These are phyloP conservation scores for Eueides isabella DNA, from an alignment of 1,140 invertebrate genomes.

Conservation along the genomic window DNA sequence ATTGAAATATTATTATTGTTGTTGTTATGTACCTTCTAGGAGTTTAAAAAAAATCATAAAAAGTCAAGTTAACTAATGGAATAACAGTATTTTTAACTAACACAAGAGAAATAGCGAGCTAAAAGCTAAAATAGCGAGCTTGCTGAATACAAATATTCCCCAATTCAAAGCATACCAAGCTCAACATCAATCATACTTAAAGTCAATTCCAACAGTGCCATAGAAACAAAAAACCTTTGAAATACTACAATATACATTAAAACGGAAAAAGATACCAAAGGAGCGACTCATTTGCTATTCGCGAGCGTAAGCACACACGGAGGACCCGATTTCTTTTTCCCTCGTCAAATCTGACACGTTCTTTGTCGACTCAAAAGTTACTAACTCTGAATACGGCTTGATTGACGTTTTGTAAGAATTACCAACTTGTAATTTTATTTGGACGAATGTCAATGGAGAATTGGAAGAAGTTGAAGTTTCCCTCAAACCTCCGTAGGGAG, in stretches of 20 bases:
- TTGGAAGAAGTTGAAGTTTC: constrained; percentile 30
- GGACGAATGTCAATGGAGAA: constrained; percentile 39
- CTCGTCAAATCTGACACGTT: constrained; percentile 44
- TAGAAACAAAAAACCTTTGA: not conserved
- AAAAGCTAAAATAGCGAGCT: too few species aligned
- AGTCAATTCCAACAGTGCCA: not conserved
- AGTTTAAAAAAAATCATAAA: too few species aligned
- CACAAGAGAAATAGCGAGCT: too few species aligned
- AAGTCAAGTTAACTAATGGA: too few species aligned
- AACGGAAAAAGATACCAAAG: not conserved
- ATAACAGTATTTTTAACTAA: too few species aligned
- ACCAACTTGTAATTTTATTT: constrained; percentile 40
- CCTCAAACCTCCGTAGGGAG: constrained; percentile 13
- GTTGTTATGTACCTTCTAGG: too few species aligned
- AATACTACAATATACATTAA: not conserved
- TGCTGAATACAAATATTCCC: too few species aligned
- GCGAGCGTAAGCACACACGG: constrained; percentile 12
- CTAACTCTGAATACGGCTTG: constrained; percentile 36
- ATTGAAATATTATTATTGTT: too few species aligned
- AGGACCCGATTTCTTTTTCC: constrained; percentile 41
- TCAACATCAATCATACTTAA: not conserved
- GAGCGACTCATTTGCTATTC: constrained; percentile 14
- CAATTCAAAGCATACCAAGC: not conserved
- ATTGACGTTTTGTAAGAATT: constrained; percentile 40
- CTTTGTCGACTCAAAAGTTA: constrained; percentile 36